Evolutionary conservation across 1,140 invertebrate genomes (phyloP), one percentile per base, ranked within the genome.

Genomic region (Magallana ariakensis): DNA sequence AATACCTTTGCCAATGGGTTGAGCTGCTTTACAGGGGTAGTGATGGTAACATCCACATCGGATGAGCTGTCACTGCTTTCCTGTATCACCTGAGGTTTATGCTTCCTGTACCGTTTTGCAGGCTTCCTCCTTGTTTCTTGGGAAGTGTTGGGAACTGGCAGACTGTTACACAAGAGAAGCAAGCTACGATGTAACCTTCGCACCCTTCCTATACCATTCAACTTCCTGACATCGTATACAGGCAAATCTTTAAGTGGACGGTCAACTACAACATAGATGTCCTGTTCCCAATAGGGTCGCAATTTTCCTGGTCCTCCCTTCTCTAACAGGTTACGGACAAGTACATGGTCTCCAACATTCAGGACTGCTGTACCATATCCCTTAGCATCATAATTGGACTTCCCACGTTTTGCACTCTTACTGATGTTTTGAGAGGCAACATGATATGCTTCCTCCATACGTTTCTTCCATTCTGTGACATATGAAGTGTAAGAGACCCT

Each of bases 221-320:
- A 26, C 60, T 70, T 33, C 83, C 19, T 26, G 16, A 84, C 83
- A 46, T 84, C 83, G 60, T 62, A 84, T 15, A 84, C 83, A 53
- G 83, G 58, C 58, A 70, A 26, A 66, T 84, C 19, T 53, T 60
- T 26, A 33, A 53, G 7, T 16, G 60, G 57, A 13, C 53, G 22
- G n/a, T 46, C 16, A 46, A 66, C 11, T 26, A 84, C 83, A n/a
- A 84, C 26, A 66, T 84, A 84, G 8, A 66, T 84, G 19, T 84
- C 83, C 26, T 84, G 57, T 11, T 84, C 83, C 57, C 57, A 33
- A 3, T 33, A 33, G 33, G 33, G 33, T 33, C 33, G 33, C 33
- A 84, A 4, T 66, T 80, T 53, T 46, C 53, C 26, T 54, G 86
- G 86, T n/a, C 87, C 89, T 53, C 89, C 89, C 16, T 85, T 62